Base-by-base conservation (phyloP, 2,113 vertebrate species). In the Amphilophus citrinellus region DNA sequence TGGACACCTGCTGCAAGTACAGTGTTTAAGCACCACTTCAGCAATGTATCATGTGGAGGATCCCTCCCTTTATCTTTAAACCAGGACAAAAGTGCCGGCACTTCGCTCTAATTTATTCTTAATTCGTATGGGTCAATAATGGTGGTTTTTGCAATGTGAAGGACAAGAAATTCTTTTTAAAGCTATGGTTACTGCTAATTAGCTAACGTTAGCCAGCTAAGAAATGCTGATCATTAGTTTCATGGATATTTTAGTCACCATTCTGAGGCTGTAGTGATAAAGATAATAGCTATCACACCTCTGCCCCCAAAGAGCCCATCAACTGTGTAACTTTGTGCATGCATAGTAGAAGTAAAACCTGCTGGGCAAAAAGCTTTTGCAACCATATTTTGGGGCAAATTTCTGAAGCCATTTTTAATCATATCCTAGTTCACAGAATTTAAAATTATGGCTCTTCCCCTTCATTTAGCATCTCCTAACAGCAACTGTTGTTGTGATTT, bases 61-160 rank as follows among this genome's bases (percentile, higher is more conserved):
- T 68, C 14, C 0, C n/a, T 0, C 13, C 2, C n/a, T 9, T 15
- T 3, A 18, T 24, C 22, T 9, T 18, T 22, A 24, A n/a, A 18
- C 0, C 65, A 68, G 65, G 22, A 68, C 3, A 18, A 7, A 50
- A 30, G 65, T 68, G 65, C 65, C 10, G 22, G 22, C 15, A 50
- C 15, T 50, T 50, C 15, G 50, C 35, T 37, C 6, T 7, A 7
- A 50, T 0, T 22, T 18, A 50, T 24, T 47, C 44, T 71, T 37
- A 18, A 50, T 24, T 18, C 47, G 22, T 27, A 27, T 27, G 65
- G 15, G 22, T 68, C 27, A 27, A 27, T 68, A 15, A 22, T 47
- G 42, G 10, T 1, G 2, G 14, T 71, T 71, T 71, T 68, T 68
- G 37, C 37, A 10, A 68, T 47, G 42, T 68, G 65, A 68, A 68